Evolutionary conservation across 2,113 vertebrate genomes (phyloP).

Genomic region (Melanerpes formicivorus): DNA sequence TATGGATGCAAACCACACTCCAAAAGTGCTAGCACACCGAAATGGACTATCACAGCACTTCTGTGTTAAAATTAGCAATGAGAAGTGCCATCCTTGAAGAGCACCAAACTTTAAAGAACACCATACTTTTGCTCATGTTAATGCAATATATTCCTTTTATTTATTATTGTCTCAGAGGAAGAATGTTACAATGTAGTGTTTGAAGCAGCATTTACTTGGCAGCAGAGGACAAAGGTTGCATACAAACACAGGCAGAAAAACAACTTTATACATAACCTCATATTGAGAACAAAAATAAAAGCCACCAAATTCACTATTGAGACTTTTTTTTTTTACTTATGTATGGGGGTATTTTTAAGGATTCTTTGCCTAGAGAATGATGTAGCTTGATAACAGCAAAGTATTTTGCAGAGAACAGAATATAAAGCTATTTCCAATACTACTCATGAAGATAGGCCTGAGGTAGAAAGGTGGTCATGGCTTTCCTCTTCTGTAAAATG

Average conservation of each 20-base stretch:
- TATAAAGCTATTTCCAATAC: constrained; percentile 80
- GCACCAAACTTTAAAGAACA: constrained; percentile 82
- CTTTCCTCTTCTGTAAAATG: constrained; percentile 93
- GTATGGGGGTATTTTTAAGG: constrained; percentile 64
- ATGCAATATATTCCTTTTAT: constrained; percentile 78
- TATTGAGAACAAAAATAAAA: constrained; percentile 73
- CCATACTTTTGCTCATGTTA: constrained; percentile 80
- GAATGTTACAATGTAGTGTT: constrained; percentile 82
- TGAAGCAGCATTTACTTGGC: constrained; percentile 76
- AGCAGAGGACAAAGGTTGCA: constrained; percentile 77
- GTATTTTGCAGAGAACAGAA: constrained; percentile 65
- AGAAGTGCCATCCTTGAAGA: constrained; percentile 82
- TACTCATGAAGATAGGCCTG: constrained; percentile 87
- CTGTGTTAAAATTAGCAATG: constrained; percentile 77
- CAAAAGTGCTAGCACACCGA: background rate
- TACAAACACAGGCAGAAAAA: constrained; percentile 80
- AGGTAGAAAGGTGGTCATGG: constrained; percentile 99
- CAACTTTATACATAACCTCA: constrained; percentile 75
- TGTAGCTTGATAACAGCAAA: constrained; percentile 75
- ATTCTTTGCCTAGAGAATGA: constrained; percentile 69
- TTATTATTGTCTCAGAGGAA: constrained; percentile 78
- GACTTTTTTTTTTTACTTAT: constrained; percentile 62
- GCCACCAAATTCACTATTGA: constrained; percentile 79
- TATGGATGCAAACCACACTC: background rate
- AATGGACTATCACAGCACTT: constrained; percentile 19